A percentile compares a stretch with the other conserved stretches of the same genome.
Evolutionary conservation across 2,797 vertebrate genomes (phyloP).

Genomic region (Sciaenops ocellatus): DNA sequence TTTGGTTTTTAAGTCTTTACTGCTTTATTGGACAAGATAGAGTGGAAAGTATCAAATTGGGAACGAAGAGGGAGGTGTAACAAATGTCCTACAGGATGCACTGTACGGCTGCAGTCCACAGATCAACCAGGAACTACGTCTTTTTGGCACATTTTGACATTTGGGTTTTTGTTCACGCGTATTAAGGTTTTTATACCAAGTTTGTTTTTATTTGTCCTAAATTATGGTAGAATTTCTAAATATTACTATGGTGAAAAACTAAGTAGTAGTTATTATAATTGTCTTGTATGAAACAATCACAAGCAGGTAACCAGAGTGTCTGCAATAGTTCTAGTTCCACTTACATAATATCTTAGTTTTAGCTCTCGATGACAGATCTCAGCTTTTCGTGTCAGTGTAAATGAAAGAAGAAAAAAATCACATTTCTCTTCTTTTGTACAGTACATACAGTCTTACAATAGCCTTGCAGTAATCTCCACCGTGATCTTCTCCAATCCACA

Average conservation of each 20-base stretch:
- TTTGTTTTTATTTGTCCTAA: background rate
- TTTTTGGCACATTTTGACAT: background rate
- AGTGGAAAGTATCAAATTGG: slow-evolving; percentile 9
- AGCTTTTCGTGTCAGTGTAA: background rate
- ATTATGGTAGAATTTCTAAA: background rate
- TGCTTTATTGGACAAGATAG: slow-evolving; percentile 50
- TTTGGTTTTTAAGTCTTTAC: slow-evolving; percentile 31
- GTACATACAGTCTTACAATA: slow-evolving; percentile 20
- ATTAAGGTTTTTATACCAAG: background rate
- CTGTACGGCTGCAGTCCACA: background rate
- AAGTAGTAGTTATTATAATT: background rate
- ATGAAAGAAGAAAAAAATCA: background rate
- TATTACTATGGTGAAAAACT: background rate
- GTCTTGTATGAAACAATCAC: background rate
- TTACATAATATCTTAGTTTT: background rate
- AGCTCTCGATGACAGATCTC: background rate
- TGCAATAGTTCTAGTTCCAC: background rate
- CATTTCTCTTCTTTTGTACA: slow-evolving; percentile 6
- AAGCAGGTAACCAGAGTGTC: background rate
- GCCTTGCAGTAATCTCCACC: slow-evolving; percentile 27
- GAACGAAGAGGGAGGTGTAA: background rate
- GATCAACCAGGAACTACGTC: background rate
- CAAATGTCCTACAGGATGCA: slow-evolving; percentile 1
- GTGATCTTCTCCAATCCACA: slow-evolving; percentile 41
- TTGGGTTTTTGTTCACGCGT: background rate